Base-by-base conservation (phyloP, 2,888 invertebrate species). In the Eubasilissa splendida region DNA sequence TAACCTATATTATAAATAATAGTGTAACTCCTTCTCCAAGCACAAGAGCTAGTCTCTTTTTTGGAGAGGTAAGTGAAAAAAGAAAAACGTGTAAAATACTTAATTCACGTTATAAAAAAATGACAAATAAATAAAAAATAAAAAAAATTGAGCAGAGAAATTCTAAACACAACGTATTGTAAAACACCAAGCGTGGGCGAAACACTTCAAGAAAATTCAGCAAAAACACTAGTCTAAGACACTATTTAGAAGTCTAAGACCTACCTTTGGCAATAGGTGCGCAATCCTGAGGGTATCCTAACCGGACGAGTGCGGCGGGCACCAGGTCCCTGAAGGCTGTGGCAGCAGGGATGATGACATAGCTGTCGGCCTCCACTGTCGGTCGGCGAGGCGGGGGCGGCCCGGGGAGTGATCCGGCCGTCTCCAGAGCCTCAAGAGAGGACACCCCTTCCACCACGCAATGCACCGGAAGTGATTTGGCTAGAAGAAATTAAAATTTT, bases 251-350 rank as follows among this genome's bases (percentile, higher is more conserved):
- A 42, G 42, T 5, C 4, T 42, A 42, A 60, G 31, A 22, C 12
- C 73, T 86, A 92, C 95, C 96, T 91, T 95, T 95, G 71, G 97
- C 96, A 73, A 96, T 95, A 80, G 95, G 94, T 84, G 95, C 95
- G 85, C 95, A 91, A 86, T 97, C 97, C 85, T 94, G 94, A 14
- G 97, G 94, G 88, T 98, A 98, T 2, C 98, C 98, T 9, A 99
- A 92, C 84, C 97, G 93, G 87, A 96, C 93, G 86, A 99, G 93
- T 53, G 98, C 98, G 3, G 97, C 96, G 77, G 96, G 95, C 4
- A 99, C 97, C 83, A 99, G 92, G 87, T 97, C 97, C 86, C 95
- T 94, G 89, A 98, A 97, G 63, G 96, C 95, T 76, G 98, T 98
- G 78, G 95, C 94, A 10, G 95, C 94, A 0, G 98, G 97, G 83